Evolutionary conservation across 2,113 vertebrate genomes (phyloP), one percentile per base, ranked within the genome.

Genomic region (Brachypteracias leptosomus): DNA sequence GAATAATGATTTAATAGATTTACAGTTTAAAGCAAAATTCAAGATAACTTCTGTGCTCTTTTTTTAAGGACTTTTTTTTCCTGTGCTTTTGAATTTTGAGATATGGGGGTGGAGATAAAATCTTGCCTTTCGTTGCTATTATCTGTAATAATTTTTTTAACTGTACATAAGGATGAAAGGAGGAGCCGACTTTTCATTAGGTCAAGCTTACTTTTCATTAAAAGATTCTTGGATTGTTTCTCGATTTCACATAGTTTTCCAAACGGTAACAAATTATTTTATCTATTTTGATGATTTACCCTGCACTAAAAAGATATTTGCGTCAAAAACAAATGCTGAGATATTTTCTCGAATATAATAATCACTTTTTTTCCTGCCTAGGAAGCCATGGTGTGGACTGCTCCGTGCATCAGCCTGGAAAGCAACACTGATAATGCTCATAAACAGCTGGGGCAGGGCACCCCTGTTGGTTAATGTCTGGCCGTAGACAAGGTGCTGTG

Each of bases 131-230:
- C 8, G 51, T 80, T 88, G 85, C 72, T 89, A 57, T 66, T 95
- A 93, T 82, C 87, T 95, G 47, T 88, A 88, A 67, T 58, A 21
- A 11, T 13, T 46, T 74, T 74, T 33, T 79, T 74, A 82, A 90
- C 70, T 90, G 85, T 94, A 93, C 57, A 25, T 86, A 93, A 97
- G 83, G 83, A 95, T 91, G 90, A 96, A 97, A 96, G 95, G 83
- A 92, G 93, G 85, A 97, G 97, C 85, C 89, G 95, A 97, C 91
- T 97, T 96, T 96, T 96, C 93, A 91, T 94, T 67, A 88, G 12
- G 80, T 97, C 83, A 97, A 85, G 73, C 92, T 96, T 94, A 96
- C 75, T 84, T 94, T 97, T 93, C 90, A 94, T 96, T 95, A 90
- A 96, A 97, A 97, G 87, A 90, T 94, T 95, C 19, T 46, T 93